Base-by-base conservation (phyloP, 2,797 vertebrate species). In the Microhierax caerulescens region DNA sequence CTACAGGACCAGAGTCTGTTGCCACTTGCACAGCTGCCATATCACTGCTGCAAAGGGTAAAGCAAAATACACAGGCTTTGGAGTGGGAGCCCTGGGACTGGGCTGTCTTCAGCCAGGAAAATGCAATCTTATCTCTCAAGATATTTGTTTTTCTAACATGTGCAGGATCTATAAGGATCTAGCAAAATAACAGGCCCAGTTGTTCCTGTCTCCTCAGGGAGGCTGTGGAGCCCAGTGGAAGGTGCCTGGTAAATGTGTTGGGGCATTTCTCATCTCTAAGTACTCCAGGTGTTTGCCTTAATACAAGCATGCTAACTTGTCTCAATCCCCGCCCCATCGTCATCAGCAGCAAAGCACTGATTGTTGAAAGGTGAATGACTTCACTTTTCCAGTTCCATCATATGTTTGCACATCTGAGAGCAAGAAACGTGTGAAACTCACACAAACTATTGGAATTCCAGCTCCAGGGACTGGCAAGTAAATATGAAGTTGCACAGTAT, bases 371-470 rank as follows among this genome's bases (percentile, higher is more conserved):
- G 83, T 96, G 92, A 92, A 93, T 82, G 56, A 86, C 90, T 97
- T 85, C 81, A 74, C 73, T 97, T 95, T 85, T 85, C 86, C 82
- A 75, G 56, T 57, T 80, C 89, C 95, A 91, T 86, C 61, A 57
- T 70, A 85, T 75, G 86, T 95, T 93, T 93, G 86, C 84, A 51
- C 36, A 88, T 93, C 94, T 94, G 92, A 93, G 92, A 94, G 92
- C 78, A 90, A 68, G 82, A 91, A 95, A 96, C 15, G 73, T 92
- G 93, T 92, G 93, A 96, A 96, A 92, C 84, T 96, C 92, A 80
- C 92, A 97, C 86, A 88, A 92, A 83, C 88, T 68, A 64, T 88
- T 74, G 93, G 75, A 94, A 97, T 96, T 94, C 92, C 89, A 59
- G 65, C 92, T 91, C 81, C 57, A 50, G 47, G 59, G 81, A 93